These are phyloP conservation scores for Temnothorax nylanderi DNA, from an alignment of 1,140 invertebrate species.

Conservation along the genomic window DNA sequence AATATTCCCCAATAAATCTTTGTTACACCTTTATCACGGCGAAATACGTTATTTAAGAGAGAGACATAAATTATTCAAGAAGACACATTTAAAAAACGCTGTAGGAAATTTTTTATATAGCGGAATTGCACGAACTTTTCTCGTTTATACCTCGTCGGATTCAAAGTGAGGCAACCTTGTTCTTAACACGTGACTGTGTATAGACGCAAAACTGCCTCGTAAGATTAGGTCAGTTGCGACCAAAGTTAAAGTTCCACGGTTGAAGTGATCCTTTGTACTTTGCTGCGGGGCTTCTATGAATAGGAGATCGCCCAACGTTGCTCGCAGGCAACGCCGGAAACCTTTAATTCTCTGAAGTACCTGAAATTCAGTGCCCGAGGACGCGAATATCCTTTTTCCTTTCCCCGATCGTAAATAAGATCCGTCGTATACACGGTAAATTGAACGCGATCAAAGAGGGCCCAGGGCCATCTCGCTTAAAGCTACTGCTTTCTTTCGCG, in stretches of 20 bases:
- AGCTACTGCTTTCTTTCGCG: neutral
- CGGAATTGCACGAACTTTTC: neutral
- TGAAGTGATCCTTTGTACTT: constrained; percentile 29
- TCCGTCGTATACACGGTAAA: neutral
- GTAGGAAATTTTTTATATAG: neutral
- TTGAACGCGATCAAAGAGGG: neutral
- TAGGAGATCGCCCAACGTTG: neutral
- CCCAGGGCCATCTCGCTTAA: neutral
- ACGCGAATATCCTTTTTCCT: neutral
- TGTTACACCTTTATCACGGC: neutral
- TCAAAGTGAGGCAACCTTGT: constrained; percentile 23
- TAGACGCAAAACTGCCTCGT: constrained; percentile 2
- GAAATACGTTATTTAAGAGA: neutral
- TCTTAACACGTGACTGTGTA: constrained; percentile 12
- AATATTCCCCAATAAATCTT: neutral
- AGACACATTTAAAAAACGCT: constrained; percentile 2
- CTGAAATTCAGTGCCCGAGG: neutral
- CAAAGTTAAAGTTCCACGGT: constrained; percentile 35
- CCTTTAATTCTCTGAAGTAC: neutral
- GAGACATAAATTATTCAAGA: constrained; percentile 10
- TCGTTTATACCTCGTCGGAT: constrained; percentile 7
- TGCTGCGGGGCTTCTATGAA: constrained; percentile 26
- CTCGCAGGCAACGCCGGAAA: neutral
- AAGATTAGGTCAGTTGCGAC: constrained; percentile 46
- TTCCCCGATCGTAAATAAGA: neutral